Conservation (phyloP, 2,113 vertebrate species). For the Thalassarche chlororhynchos region DNA sequence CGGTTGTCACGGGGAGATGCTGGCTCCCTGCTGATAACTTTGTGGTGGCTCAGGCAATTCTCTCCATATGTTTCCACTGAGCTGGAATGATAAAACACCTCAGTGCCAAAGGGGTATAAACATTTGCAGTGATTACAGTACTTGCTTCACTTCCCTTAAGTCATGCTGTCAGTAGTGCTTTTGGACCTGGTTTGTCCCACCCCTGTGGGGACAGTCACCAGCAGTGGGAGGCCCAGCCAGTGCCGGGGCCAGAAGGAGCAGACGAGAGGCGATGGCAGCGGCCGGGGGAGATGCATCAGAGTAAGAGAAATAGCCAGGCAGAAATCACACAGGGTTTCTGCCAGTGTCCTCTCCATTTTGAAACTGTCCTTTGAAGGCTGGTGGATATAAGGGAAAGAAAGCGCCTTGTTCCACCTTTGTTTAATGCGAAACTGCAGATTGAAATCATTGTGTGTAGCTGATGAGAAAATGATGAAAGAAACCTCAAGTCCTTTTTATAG, state of each 20-base stretch:
- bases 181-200: not conserved
- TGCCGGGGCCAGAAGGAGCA: not conserved
- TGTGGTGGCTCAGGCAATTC: not conserved
- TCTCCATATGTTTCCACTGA: not conserved
- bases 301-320: not conserved
- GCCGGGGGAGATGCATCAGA: rapidly evolving
- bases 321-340: not conserved
- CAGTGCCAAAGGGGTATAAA: not conserved
- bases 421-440: not conserved
- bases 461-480: constrained; percentile 51
- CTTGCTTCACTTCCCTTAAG: not conserved
- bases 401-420: not conserved
- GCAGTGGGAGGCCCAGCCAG: not conserved
- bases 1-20: not conserved
- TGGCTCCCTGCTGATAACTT: not conserved
- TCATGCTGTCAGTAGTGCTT: not conserved
- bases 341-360: not conserved
- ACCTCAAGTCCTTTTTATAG: not conserved
- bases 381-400: not conserved
- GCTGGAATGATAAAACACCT: not conserved
- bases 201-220: not conserved
- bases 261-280: not conserved
- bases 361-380: not conserved
- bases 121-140: not conserved
- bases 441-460: constrained; percentile 24